Evolutionary conservation across 1,140 invertebrate species (phyloP), one percentile per base, ranked within the genome.

Genomic region (Portunus trituberculatus): DNA sequence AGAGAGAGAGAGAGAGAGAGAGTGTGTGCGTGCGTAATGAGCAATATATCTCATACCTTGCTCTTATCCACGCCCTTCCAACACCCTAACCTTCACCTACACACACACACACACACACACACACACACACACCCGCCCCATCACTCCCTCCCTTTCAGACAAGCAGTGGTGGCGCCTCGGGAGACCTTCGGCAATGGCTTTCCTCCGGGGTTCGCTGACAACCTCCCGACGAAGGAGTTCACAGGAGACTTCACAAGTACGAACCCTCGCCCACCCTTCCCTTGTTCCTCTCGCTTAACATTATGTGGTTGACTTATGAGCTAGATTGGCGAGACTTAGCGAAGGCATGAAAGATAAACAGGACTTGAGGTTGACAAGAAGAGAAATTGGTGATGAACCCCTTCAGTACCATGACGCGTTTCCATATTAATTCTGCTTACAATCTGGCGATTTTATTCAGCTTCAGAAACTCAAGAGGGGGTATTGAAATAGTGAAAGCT

Each of bases 231-330:
- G 10, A n/a, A 93, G 29, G 92, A 88, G 46, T 93, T 93, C 84
- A 87, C 59, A 46, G 92, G 92, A 16, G 92, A 93, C 84, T 93
- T 93, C 46, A 83, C 92, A 93, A 93, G 92, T 93, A 93, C 32
- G 92, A 86, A 16, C 16, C 31, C 29, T 39, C 25, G 8, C 52
- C 52, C 20, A 59, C 12, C 10, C 3, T 59, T 16, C 52, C 2
- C 52, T 59, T 59, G 20, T n/a, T 76, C 67, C 16, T 76, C 12
- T 25, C 67, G n/a, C 20, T 20, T n/a, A 25, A 76, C 16, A 76
- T 7, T 0, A 76, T 1, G 20, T n/a, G 67, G n/a, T 76, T n/a
- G 67, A 76, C 16, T 59, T 12, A 14, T 1, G 52, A 59, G 52
- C 3, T 59, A 59, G 52, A 59, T 59, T 59, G 48, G 8, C 52